Percentiles rank a stretch among this genome's conserved stretches.
phyloP scores from a whole-genome alignment of 2,888 invertebrate species.

The Drosophila falleni region DNA sequence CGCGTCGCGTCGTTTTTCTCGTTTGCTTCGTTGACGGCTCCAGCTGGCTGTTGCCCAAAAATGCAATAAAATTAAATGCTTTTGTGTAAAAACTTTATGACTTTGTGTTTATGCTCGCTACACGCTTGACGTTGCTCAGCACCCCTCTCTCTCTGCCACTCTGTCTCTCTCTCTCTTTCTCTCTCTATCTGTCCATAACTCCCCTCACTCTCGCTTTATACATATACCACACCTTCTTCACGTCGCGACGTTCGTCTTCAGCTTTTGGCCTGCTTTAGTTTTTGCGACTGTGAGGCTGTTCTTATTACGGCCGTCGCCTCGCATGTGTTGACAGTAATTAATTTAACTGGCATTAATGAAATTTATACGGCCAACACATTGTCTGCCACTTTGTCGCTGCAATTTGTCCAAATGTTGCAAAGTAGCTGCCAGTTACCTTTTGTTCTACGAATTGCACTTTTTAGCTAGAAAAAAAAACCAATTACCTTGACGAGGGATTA shows the following conservation, averaged over 20 bases:
- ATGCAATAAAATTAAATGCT: conserved; percentile 81
- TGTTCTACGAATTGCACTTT: conserved; percentile 11
- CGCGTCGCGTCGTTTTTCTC: background rate
- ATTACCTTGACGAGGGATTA: background rate
- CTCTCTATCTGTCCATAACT: background rate
- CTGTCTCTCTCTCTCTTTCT: background rate
- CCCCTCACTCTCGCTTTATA: background rate
- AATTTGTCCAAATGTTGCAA: conserved; percentile 52
- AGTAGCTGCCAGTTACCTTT: conserved; percentile 18
- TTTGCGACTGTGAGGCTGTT: conserved; percentile 48
- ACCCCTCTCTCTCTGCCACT: conserved; percentile 2
- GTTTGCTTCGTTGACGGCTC: conserved; percentile 13
- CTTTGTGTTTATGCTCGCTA: conserved; percentile 79
- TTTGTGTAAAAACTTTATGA: conserved; percentile 81
- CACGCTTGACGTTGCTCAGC: conserved; percentile 55
- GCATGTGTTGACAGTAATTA: conserved; percentile 80
- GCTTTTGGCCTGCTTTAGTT: conserved; percentile 75
- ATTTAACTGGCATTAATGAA: conserved; percentile 76
- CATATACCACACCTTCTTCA: conserved; percentile 18
- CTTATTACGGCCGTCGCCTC: conserved; percentile 33
- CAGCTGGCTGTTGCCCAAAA: conserved; percentile 71
- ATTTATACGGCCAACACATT: conserved; percentile 77
- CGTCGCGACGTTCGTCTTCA: conserved; percentile 58
- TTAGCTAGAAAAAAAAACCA: background rate
- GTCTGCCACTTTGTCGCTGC: conserved; percentile 59